Base-by-base conservation (phyloP, 2,888 invertebrate genomes). In the Drosophila algonquin region DNA sequence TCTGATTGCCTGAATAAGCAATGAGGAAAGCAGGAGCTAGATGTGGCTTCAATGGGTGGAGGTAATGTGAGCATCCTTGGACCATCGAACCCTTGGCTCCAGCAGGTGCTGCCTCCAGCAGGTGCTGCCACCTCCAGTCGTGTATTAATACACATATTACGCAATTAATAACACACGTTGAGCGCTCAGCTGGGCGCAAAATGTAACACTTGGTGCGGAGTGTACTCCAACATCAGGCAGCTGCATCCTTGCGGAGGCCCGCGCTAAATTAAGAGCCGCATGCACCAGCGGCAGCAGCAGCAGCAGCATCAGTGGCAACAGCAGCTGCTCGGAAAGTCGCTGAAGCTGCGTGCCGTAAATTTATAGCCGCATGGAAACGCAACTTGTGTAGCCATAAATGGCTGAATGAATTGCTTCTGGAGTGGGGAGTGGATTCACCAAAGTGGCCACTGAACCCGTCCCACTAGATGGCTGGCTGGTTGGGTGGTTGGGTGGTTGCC, bases 111-210 rank as follows among this genome's bases (percentile, higher is more conserved):
- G 18, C 4, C 45, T 8, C 51, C 45, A 12, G 47, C 67, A 56
- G 71, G 77, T 79, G 75, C 62, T 35, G 4, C 46, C 51, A 47
- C 40, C 68, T 64, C 74, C 72, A 81, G 35, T 70, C 76, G 77
- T 67, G 73, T 87, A 83, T 85, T 88, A 87, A 84, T 84, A 89
- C 86, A 78, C 83, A 82, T 72, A 82, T 88, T 82, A 88, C 83
- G 86, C 80, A 85, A 89, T 85, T 85, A 85, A 89, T 87, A 73
- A 89, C 87, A 89, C 87, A 75, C 80, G 76, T 57, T 85, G 87
- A 81, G 89, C 79, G 73, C 89, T 77, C 84, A 89, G 84, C 79
- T 87, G 81, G 77, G 84, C 72, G 83, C 83, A 76, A 84, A 80
- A 73, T 85, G 73, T 70, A 75, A 72, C 87, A 80, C 63, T 58